Conservation (phyloP, 2,888 invertebrate genomes). For the Parochlus steinenii region DNA sequence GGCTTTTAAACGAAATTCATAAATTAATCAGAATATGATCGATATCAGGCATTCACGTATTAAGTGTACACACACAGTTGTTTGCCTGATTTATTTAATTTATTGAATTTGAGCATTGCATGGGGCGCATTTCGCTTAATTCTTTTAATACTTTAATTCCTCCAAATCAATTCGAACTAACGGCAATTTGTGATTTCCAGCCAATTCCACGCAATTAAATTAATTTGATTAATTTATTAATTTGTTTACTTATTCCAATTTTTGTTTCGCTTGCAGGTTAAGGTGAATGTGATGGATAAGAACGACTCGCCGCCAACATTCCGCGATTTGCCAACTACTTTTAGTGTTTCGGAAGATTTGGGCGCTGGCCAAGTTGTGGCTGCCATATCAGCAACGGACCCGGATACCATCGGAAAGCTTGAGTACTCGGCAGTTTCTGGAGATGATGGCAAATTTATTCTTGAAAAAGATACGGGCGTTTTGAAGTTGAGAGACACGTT, state of each 20-base stretch:
- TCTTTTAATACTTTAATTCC: too few species aligned
- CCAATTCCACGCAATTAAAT: background rate
- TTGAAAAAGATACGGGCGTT: conserved; percentile 55
- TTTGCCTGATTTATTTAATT: too few species aligned
- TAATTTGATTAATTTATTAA: background rate
- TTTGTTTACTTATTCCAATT: background rate
- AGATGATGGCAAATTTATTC: conserved; percentile 47
- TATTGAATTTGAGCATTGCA: too few species aligned
- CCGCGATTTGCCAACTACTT: conserved; percentile 52
- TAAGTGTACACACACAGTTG: too few species aligned
- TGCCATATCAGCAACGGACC: conserved; percentile 63
- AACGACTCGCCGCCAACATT: conserved; percentile 92
- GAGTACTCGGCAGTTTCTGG: conserved; percentile 55
- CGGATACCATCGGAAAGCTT: conserved; percentile 65
- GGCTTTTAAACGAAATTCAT: conserved; percentile 12
- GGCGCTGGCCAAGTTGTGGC: conserved; percentile 65
- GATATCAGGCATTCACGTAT: too few species aligned
- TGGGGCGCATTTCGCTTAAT: too few species aligned
- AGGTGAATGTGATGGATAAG: conserved; percentile 70
- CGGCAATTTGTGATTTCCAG: background rate
- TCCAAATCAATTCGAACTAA: too few species aligned
- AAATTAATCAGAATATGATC: conserved; percentile 11
- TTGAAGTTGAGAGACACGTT: conserved; percentile 60
- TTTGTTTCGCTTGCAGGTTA: conserved; percentile 43
- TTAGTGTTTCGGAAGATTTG: conserved; percentile 70